Conservation (phyloP, 2,797 vertebrate species). For the Enteromius thamalakanensis region DNA sequence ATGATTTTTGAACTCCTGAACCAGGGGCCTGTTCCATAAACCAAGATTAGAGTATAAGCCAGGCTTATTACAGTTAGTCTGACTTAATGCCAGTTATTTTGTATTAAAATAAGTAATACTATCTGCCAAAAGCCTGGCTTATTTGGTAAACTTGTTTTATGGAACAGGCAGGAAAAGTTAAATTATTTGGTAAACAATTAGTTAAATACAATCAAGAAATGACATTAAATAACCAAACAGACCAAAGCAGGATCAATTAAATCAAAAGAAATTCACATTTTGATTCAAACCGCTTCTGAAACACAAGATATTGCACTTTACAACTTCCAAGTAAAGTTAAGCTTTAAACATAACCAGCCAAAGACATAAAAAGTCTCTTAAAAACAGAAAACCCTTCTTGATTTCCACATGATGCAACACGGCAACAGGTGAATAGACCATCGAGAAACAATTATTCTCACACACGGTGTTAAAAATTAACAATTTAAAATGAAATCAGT, state of each 20-base stretch:
- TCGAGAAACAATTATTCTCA: not conserved
- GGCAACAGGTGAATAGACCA: not conserved
- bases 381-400: constrained; percentile 28
- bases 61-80: too few relatives aligned
- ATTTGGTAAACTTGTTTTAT: too few relatives aligned
- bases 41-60: too few relatives aligned
- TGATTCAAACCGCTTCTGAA: not conserved
- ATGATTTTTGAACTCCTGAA: not conserved
- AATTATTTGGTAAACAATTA: not conserved
- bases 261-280: constrained; percentile 33
- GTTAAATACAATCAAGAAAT: constrained; percentile 10
- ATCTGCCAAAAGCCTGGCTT: too few relatives aligned
- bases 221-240: not conserved
- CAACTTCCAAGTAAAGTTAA: constrained; percentile 6
- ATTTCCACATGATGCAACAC: constrained; percentile 10
- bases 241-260: not conserved
- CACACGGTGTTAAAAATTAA: not conserved
- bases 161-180: not conserved
- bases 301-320: constrained; percentile 16
- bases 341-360: not conserved
- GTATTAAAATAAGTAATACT: too few relatives aligned
- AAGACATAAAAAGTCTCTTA: not conserved
- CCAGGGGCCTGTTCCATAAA: not conserved
- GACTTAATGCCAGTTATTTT: too few relatives aligned
- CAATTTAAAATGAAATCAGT: not conserved